Percentiles rank a stretch among this genome's conserved stretches.
Conservation (phyloP, 2,888 invertebrate species). For the Lochmaea capreae region DNA sequence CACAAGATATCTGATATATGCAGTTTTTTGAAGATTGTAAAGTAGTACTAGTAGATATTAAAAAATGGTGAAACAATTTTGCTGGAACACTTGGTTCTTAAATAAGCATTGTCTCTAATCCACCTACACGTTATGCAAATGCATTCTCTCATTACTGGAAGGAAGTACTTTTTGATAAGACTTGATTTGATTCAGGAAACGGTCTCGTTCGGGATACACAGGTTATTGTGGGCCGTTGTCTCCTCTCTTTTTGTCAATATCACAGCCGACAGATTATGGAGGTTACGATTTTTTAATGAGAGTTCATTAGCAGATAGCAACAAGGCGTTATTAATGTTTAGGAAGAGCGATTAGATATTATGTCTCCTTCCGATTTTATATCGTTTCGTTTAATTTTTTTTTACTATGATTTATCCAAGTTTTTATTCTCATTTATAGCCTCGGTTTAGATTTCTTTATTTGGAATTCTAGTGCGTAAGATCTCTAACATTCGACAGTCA, state of each 20-base stretch:
- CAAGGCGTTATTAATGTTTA: slow-evolving; percentile 26
- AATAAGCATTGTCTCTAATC: slow-evolving; percentile 29
- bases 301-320: slow-evolving; percentile 37
- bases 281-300: slow-evolving; percentile 25
- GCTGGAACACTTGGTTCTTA: neutral
- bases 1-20: no score
- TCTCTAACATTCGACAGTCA: no score
- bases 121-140: slow-evolving; percentile 44
- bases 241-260: slow-evolving; percentile 30
- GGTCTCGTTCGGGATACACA: slow-evolving; percentile 38
- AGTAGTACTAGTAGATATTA: no score
- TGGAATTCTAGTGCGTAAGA: no score
- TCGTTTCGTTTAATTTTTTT: neutral
- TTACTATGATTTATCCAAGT: neutral
- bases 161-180: slow-evolving; percentile 50
- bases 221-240: slow-evolving; percentile 46
- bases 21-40: no score
- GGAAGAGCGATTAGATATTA: slow-evolving; percentile 25
- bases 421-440: neutral
- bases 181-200: slow-evolving; percentile 45
- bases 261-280: slow-evolving; percentile 41
- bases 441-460: neutral
- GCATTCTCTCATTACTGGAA: slow-evolving; percentile 45
- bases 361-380: slow-evolving; percentile 20
- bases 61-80: neutral